Conservation (phyloP, 2,797 vertebrate species). For the Notolepis coatsorum region DNA sequence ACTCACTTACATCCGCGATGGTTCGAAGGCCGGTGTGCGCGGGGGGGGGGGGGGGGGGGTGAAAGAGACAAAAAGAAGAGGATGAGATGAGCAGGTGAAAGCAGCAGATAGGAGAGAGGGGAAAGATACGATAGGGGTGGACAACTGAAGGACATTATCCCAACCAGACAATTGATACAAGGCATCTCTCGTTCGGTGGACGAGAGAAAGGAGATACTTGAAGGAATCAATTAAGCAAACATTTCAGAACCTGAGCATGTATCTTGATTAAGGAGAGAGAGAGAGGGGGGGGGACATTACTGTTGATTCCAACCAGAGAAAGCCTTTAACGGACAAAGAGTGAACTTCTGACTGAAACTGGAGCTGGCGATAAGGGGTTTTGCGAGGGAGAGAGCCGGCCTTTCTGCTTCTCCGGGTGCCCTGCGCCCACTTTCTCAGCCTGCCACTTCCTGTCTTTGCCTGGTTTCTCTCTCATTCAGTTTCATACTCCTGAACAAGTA, state of each 20-base stretch:
- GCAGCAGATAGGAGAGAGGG: constrained; percentile 29
- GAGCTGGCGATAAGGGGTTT: constrained; percentile 60
- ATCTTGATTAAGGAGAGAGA: constrained; percentile 47
- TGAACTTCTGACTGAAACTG: constrained; percentile 64
- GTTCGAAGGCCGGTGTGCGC: constrained; percentile 15
- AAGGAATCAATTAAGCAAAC: constrained; percentile 47
- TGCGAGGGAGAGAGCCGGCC: constrained; percentile 35
- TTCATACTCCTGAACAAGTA: neutral
- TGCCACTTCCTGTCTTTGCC: neutral
- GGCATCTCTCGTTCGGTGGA: constrained; percentile 48
- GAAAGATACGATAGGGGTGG: constrained; percentile 42
- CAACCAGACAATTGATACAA: constrained; percentile 48
- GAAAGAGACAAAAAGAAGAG: constrained; percentile 36
- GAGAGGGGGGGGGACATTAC: constrained; percentile 35
- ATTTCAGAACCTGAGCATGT: constrained; percentile 33
- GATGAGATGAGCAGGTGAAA: neutral
- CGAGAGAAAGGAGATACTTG: constrained; percentile 30
- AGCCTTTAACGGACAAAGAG: constrained; percentile 66
- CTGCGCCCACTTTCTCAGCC: constrained; percentile 11
- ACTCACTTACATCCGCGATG: constrained; percentile 56
- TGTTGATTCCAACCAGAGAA: constrained; percentile 34
- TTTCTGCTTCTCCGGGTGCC: constrained; percentile 23
- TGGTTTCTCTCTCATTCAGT: constrained; percentile 2
- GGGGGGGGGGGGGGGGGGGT: constrained; percentile 7
- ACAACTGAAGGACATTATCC: constrained; percentile 40